Evolutionary conservation across 2,888 invertebrate genomes (phyloP), one percentile per base, ranked within the genome.

Genomic region (Erebia ligea): DNA sequence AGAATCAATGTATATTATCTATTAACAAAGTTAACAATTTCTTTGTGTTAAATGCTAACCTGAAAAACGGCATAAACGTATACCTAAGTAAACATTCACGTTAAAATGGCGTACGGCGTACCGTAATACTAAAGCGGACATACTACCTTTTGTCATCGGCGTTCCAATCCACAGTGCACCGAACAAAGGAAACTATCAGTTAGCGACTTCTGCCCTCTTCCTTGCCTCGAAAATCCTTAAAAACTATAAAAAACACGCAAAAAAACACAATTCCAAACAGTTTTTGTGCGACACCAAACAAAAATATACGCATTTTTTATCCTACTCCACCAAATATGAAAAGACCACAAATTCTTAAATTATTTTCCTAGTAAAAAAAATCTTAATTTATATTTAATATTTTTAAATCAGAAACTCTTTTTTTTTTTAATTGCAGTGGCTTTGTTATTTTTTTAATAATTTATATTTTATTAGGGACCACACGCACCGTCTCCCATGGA

Each of bases 111-210:
- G 67, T n/a, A 34, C 45, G 40, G 52, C 59, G 52, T 6, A 17
- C 45, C 11, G 19, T 57, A 45, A 34, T 66, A 66, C 34, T 56
- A 11, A 73, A 73, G 69, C 76, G 77, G 77, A 83, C 81, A 81
- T 86, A 80, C 75, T 84, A 83, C 84, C 82, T 86, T 85, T 82
- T 78, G 76, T 73, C 74, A 75, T 78, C 77, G 80, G 79, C 76
- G 75, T 45, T 71, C 73, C 75, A 71, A 57, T 67, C 62, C 66
- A 71, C 74, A 78, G 77, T 84, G 85, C 85, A 84, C 77, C 79
- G 86, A 86, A 87, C 87, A 87, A 87, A 87, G 83, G 83, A 84
- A 19, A 10, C 74, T 65, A 72, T 5, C 13, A 10, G 13, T 11
- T 10, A 40, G 4, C 8, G 11, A 15, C 66, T 58, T 57, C 63